Conservation (phyloP, 2,797 vertebrate genomes). For the Denticeps clupeoides region DNA sequence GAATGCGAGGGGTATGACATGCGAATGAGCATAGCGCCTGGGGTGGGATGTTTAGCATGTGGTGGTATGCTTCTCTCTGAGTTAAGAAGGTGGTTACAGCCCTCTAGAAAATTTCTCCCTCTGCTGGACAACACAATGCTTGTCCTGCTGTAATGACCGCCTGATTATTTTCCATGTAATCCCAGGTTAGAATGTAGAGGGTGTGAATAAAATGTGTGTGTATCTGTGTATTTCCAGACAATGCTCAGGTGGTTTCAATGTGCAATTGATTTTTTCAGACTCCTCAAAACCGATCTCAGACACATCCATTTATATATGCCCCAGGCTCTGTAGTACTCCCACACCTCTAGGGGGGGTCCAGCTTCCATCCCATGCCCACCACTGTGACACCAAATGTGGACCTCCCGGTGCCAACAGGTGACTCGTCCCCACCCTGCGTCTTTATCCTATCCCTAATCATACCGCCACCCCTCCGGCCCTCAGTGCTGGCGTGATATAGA, state of each 20-base stretch:
- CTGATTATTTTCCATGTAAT: too few relatives aligned
- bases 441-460: neutral
- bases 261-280: constrained; percentile 22
- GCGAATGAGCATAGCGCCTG: neutral
- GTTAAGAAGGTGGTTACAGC: too few relatives aligned
- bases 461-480: neutral
- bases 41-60: neutral
- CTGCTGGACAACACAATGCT: too few relatives aligned
- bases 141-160: too few relatives aligned
- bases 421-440: neutral
- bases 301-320: neutral
- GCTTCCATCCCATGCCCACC: neutral
- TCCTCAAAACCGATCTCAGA: too few relatives aligned
- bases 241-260: constrained; percentile 11
- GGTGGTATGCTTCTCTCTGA: too few relatives aligned
- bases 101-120: too few relatives aligned
- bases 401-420: neutral
- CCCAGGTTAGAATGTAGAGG: too few relatives aligned
- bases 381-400: constrained; percentile 1
- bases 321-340: constrained; percentile 1
- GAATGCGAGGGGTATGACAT: neutral
- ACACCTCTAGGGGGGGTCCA: neutral
- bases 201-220: neutral
- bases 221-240: too few relatives aligned
- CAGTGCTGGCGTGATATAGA: constrained; percentile 16